These are phyloP conservation scores for Meloidogyne chitwoodi DNA, from an alignment of 1,140 invertebrate species.

Conservation along the genomic window DNA sequence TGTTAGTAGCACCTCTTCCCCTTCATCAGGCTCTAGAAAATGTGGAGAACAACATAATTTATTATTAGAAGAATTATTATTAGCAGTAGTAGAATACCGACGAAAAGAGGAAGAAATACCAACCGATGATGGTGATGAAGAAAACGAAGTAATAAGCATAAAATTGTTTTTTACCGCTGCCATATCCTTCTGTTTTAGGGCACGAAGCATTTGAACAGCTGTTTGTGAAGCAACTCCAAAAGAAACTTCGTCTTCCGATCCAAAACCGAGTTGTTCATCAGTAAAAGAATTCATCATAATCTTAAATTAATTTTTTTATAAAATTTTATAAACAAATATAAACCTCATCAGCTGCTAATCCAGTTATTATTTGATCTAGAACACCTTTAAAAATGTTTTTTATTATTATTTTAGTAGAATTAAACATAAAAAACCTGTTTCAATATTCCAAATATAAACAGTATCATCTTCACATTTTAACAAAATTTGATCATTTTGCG, in stretches of 20 bases:
- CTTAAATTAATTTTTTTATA: neutral
- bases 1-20: constrained; percentile 3
- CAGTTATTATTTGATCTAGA: constrained; percentile 87
- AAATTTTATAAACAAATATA: neutral
- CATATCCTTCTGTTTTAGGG: constrained; percentile 63
- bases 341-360: constrained; percentile 83
- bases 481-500: constrained; percentile 94
- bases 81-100: neutral
- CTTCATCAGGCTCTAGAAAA: neutral
- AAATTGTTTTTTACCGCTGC: constrained; percentile 55
- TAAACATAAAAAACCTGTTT: constrained; percentile 70
- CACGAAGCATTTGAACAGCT: constrained; percentile 69
- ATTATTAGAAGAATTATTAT: neutral
- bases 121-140: neutral
- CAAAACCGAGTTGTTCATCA: constrained; percentile 75
- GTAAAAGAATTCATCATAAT: neutral
- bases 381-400: constrained; percentile 67
- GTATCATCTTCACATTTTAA: constrained; percentile 94
- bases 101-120: neutral
- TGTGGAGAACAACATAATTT: constrained; percentile 7
- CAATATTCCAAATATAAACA: constrained; percentile 99
- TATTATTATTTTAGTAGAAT: neutral
- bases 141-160: neutral
- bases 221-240: constrained; percentile 73
- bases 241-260: constrained; percentile 60